Percentiles rank a stretch among this genome's conserved stretches.
Evolutionary conservation across 2,113 vertebrate species (phyloP).

Genomic region (Sorex fumeus): DNA sequence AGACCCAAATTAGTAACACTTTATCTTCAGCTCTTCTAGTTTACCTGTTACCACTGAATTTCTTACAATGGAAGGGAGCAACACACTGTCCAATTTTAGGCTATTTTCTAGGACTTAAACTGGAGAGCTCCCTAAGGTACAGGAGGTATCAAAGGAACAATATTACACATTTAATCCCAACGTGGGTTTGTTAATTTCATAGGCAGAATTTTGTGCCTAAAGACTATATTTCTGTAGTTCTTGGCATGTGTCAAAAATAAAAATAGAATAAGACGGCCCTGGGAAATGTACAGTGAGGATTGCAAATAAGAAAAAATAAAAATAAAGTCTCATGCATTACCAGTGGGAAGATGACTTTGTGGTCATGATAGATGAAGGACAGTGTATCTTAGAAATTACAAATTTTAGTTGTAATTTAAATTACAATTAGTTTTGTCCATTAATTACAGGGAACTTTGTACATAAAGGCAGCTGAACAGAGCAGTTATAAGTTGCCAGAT

Average conservation of each 20-base stretch:
- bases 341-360: not conserved
- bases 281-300: not conserved
- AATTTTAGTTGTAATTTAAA: too few species aligned
- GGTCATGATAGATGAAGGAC: not conserved
- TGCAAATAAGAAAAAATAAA: conserved; percentile 37
- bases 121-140: not conserved
- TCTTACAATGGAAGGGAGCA: not conserved
- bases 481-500: not conserved
- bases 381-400: not conserved
- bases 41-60: not conserved
- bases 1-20: not conserved
- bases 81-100: not conserved
- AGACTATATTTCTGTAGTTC: not conserved
- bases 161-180: not conserved
- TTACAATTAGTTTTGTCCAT: too few species aligned
- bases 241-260: conserved; percentile 30
- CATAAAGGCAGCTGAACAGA: not conserved
- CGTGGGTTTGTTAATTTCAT: not conserved
- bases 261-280: conserved; percentile 13
- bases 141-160: not conserved
- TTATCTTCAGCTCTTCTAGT: not conserved
- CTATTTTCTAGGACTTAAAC: not conserved
- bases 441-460: too few species aligned
- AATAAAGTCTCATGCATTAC: not conserved
- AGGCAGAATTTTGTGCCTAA: not conserved